Conservation (phyloP, 1,140 invertebrate species). For the Pogonomyrmex barbatus region DNA sequence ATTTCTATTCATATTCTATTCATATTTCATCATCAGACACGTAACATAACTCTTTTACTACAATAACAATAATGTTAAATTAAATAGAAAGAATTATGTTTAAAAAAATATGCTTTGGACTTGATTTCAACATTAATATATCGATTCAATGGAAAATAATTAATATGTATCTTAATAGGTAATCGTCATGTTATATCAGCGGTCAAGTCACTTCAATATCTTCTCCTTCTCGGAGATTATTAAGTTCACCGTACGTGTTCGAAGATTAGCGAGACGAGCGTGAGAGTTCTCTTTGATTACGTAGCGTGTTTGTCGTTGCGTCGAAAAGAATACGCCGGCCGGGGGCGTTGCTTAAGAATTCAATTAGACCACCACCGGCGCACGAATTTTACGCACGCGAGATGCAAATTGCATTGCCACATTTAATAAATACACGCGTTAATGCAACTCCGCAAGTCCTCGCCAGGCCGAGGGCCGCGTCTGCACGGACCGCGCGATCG, state of each 20-base stretch:
- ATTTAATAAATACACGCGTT: conserved; percentile 26
- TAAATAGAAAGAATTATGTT: neutral
- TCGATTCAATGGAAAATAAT: neutral
- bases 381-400: neutral
- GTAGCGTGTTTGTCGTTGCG: neutral
- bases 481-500: neutral
- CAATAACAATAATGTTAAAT: neutral
- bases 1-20: neutral
- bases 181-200: neutral
- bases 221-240: neutral
- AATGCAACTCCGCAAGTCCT: neutral
- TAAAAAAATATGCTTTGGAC: neutral
- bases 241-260: neutral
- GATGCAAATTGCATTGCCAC: conserved; percentile 23
- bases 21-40: neutral
- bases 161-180: neutral
- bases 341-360: conserved; percentile 22
- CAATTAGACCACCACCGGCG: neutral
- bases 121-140: neutral
- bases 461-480: neutral
- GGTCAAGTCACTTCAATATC: neutral
- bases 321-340: neutral
- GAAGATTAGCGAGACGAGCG: neutral
- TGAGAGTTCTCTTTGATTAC: neutral
- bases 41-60: neutral